These are phyloP conservation scores for Sapayoa aenigma DNA, from an alignment of 2,113 vertebrate genomes.

Conservation along the genomic window DNA sequence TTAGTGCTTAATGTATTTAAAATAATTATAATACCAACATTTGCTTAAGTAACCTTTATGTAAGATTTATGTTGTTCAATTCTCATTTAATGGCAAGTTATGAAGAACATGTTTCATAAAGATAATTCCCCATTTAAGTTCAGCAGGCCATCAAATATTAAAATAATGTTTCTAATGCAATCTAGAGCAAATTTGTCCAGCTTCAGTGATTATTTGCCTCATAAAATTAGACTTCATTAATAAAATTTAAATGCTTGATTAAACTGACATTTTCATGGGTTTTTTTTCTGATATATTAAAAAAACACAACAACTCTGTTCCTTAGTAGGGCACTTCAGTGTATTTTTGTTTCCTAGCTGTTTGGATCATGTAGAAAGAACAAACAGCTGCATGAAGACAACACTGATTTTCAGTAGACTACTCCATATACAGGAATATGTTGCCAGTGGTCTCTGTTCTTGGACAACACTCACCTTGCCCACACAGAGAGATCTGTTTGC, in stretches of 20 bases:
- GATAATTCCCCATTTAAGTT: conserved; percentile 83
- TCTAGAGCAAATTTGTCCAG: conserved; percentile 79
- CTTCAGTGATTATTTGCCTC: conserved; percentile 79
- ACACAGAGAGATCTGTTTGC: background rate
- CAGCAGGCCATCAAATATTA: conserved; percentile 79
- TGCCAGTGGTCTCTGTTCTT: background rate
- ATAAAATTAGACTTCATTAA: conserved; percentile 82
- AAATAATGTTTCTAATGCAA: conserved; percentile 81
- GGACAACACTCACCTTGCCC: background rate
- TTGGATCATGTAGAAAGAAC: background rate
- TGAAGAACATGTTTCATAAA: conserved; percentile 76
- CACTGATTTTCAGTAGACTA: background rate
- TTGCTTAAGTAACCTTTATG: conserved; percentile 76
- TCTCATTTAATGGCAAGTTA: conserved; percentile 78
- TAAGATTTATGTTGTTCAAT: conserved; percentile 78
- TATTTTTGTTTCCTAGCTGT: background rate
- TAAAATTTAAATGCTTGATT: conserved; percentile 84
- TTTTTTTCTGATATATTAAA: conserved; percentile 83
- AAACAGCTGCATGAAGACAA: background rate
- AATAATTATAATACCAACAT: conserved; percentile 75
- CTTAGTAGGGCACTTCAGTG: background rate
- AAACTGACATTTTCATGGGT: conserved; percentile 81
- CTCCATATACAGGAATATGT: background rate
- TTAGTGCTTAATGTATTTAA: conserved; percentile 71
- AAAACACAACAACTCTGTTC: conserved; percentile 65